Percentiles rank a stretch among this genome's conserved stretches.
Evolutionary conservation across 2,797 vertebrate species (phyloP).

Genomic region (Masticophis lateralis): DNA sequence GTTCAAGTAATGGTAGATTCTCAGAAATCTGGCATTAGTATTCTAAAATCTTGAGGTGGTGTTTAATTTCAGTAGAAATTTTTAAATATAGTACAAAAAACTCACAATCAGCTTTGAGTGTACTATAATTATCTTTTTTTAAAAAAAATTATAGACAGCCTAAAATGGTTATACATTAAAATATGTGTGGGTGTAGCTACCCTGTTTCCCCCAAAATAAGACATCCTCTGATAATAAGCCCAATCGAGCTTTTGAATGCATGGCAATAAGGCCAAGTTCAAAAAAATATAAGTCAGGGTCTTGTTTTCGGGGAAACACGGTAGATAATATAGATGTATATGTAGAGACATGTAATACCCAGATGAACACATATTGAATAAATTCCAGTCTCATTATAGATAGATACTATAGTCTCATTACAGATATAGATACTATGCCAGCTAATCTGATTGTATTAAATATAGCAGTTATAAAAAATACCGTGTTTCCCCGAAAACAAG

Average conservation of each 20-base stretch:
- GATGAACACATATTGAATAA: background rate
- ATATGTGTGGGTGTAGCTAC: background rate
- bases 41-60: background rate
- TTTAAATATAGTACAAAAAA: background rate
- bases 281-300: no score
- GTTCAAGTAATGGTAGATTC: background rate
- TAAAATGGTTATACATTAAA: background rate
- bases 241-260: no score
- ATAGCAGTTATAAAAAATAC: background rate
- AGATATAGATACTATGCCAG: background rate
- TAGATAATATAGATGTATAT: no score
- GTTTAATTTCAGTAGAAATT: background rate
- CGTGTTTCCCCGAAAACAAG: no score
- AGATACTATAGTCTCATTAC: no score
- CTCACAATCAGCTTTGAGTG: background rate
- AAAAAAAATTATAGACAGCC: background rate
- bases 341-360: background rate
- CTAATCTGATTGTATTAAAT: background rate
- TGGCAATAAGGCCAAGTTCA: no score
- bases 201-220: no score
- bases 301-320: no score
- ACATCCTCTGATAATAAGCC: no score
- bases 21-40: background rate
- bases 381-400: background rate
- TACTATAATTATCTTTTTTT: background rate